phyloP scores from a whole-genome alignment of 2,113 vertebrate genomes.

The Eupsittula cactorum region DNA sequence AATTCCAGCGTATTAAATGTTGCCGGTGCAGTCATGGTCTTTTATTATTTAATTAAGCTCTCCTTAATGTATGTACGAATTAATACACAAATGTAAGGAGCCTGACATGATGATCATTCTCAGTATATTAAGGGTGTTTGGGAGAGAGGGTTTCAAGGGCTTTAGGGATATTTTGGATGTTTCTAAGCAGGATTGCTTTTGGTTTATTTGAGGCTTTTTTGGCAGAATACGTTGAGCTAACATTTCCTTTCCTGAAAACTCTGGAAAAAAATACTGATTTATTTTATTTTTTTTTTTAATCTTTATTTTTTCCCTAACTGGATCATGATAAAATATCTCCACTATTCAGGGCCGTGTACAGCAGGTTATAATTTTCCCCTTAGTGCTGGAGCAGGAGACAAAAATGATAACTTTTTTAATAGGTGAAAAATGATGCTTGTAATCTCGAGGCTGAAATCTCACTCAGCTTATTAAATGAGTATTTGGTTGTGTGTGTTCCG shows the following conservation, averaged over 20 bases:
- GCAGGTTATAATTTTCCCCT: conserved; percentile 39
- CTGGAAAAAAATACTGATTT: not conserved
- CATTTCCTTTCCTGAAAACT: conserved; percentile 31
- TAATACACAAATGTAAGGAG: conserved; percentile 49
- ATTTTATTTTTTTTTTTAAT: not conserved
- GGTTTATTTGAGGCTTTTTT: conserved; percentile 48
- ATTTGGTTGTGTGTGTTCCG: conserved; percentile 48
- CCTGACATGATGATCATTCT: not conserved
- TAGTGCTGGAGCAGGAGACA: not conserved
- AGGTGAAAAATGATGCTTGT: conserved; percentile 43
- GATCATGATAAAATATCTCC: conserved; percentile 12
- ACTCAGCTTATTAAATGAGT: conserved; percentile 44
- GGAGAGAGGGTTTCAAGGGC: conserved; percentile 39
- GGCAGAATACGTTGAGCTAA: conserved; percentile 34
- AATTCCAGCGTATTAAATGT: not conserved
- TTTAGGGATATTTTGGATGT: conserved; percentile 37
- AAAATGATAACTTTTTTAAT: conserved; percentile 28
- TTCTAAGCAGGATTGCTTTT: conserved; percentile 29
- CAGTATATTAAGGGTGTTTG: conserved; percentile 15
- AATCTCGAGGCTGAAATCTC: conserved; percentile 54
- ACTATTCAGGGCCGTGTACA: not conserved
- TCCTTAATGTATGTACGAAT: conserved; percentile 43
- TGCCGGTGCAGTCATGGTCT: not conserved
- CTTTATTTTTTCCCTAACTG: not conserved
- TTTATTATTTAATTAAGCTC: conserved; percentile 62